Evolutionary conservation across 2,797 vertebrate species (phyloP), one percentile per base, ranked within the genome.

Genomic region (Leptatherina wallacei): DNA sequence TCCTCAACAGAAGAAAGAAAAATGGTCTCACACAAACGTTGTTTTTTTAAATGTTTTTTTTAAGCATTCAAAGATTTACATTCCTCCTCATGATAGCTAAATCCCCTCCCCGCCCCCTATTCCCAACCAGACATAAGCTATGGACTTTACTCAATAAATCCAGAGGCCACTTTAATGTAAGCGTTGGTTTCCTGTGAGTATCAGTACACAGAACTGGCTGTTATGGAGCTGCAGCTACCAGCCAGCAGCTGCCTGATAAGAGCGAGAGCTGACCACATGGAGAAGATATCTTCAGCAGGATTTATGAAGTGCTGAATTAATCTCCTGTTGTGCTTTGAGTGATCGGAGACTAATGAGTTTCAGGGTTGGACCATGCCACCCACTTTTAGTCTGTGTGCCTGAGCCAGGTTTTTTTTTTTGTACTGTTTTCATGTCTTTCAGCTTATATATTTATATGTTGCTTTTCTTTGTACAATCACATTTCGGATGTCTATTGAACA

Each of bases 171-270:
- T 86, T 81, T 83, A 86, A 81, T 75, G 82, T 87, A 73, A 92
- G 83, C 73, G 77, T 81, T 77, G 80, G 90, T 83, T 92, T 94
- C 90, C 91, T 83, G 89, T 69, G 60, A 61, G 68, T 69, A 88
- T 93, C 88, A 86, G 91, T 93, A 94, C 94, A 94, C 93, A 93
- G 71, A 86, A 47, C 51, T 24, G 80, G 75, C 67, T 62, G 60
- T 91, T 91, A 92, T 89, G 83, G 58, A 83, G 80, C 78, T 61
- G 66, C 75, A 79, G 87, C 88, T 77, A 78, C 77, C 77, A 82
- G 77, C 85, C 88, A 83, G 84, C 73, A 80, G 85, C 75, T 49
- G 78, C 42, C 73, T 65, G 90, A 93, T 91, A 88, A 89, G 88
- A 80, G 78, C 71, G 57, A 29, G 52, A 73, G 63, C 36, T 18